phyloP scores from a whole-genome alignment of 64 coral and sea anemone species.

The Stylophora pistillata region DNA sequence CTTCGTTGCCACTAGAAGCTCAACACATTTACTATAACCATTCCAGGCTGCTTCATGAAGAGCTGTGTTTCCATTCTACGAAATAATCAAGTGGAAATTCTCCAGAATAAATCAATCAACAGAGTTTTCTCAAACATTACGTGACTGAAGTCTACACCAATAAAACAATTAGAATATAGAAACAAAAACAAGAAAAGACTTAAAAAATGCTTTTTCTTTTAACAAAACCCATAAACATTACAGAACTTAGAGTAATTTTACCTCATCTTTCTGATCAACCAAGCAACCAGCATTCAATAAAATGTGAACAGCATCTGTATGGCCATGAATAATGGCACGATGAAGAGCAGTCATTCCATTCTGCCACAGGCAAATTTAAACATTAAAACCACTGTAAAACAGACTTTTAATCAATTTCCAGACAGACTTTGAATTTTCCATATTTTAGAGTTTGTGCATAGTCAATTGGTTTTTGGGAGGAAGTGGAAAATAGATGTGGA shows the following conservation, averaged over 20 bases:
- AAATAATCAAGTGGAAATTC: neutral
- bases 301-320: constrained; percentile 44
- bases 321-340: constrained; percentile 72
- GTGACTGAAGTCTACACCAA: neutral
- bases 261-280: constrained; percentile 69
- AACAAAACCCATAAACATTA: too few species aligned
- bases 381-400: neutral
- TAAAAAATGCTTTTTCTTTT: too few species aligned
- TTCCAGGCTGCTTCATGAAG: constrained; percentile 90
- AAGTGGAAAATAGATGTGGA: neutral
- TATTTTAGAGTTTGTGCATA: too few species aligned
- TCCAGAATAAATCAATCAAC: neutral
- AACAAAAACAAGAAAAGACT: too few species aligned
- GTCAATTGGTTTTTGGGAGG: too few species aligned
- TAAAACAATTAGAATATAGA: neutral
- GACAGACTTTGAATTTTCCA: too few species aligned
- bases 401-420: neutral
- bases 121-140: neutral
- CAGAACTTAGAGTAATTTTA: neutral
- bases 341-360: constrained; percentile 76
- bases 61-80: constrained; percentile 83
- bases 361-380: constrained; percentile 21
- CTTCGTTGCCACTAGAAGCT: constrained; percentile 49
- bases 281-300: constrained; percentile 60
- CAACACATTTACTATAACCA: constrained; percentile 84